A percentile compares a stretch with the other conserved stretches of the same genome.
Evolutionary conservation across 2,113 vertebrate species (phyloP).

Genomic region (Xenopus borealis): DNA sequence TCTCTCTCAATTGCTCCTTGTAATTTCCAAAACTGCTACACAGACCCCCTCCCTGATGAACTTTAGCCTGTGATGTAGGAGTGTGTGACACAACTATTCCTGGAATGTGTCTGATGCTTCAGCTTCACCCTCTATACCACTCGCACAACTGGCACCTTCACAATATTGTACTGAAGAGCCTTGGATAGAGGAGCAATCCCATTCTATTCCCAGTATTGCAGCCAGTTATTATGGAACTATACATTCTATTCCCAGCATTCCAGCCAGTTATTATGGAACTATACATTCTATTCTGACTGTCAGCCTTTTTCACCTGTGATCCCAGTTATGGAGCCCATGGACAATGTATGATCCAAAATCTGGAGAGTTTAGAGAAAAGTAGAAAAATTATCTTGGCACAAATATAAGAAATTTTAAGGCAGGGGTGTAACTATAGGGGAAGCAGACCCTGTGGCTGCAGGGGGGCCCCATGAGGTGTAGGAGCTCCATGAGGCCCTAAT

Average conservation of each 20-base stretch:
- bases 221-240: constrained; percentile 23
- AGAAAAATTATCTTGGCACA: too few species aligned
- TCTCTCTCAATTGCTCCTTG: neutral
- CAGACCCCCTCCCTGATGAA: neutral
- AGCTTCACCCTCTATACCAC: constrained; percentile 22
- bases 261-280: constrained; percentile 29
- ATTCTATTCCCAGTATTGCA: neutral
- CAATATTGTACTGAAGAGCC: constrained; percentile 33
- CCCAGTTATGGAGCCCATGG: too few species aligned
- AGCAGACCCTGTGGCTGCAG: too few species aligned
- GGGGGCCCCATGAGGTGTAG: too few species aligned
- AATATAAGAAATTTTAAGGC: too few species aligned
- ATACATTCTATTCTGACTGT: neutral
- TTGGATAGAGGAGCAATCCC: constrained; percentile 23
- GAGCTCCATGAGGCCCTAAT: too few species aligned
- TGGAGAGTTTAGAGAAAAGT: too few species aligned
- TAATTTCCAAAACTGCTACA: neutral
- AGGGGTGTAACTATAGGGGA: too few species aligned
- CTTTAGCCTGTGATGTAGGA: constrained; percentile 20
- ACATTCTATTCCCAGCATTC: too few species aligned
- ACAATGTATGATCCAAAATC: too few species aligned
- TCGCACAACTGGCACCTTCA: constrained; percentile 29
- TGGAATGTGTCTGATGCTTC: constrained; percentile 27
- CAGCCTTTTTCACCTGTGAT: neutral
- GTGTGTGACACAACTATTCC: constrained; percentile 20